Evolutionary conservation across 2,113 vertebrate genomes (phyloP).

Genomic region (Antidorcas marsupialis): DNA sequence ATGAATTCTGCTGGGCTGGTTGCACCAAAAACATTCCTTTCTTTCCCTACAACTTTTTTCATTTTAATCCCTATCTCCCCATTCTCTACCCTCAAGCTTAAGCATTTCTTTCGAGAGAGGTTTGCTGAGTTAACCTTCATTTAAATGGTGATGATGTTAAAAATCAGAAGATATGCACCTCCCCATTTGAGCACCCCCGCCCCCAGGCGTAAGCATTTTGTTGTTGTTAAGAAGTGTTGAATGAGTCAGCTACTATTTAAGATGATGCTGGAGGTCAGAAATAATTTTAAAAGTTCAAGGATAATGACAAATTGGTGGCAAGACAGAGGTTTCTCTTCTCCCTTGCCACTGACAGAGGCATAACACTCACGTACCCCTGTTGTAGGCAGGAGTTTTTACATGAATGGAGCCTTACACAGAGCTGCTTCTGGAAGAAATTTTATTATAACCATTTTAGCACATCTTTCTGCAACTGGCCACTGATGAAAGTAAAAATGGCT

Average conservation of each 20-base stretch:
- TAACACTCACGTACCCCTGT: accelerated
- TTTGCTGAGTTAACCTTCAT: neutral
- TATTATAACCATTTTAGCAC: neutral
- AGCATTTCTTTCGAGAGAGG: neutral
- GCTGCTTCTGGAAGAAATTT: neutral
- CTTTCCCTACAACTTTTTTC: neutral
- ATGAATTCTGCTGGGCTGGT: neutral
- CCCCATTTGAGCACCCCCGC: neutral
- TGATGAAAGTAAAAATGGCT: neutral
- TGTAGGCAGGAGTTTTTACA: neutral
- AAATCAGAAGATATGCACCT: neutral
- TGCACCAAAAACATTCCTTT: neutral
- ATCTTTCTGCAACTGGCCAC: neutral
- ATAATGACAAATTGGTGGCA: neutral
- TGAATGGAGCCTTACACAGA: neutral
- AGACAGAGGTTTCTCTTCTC: neutral
- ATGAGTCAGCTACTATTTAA: neutral
- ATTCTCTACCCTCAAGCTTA: neutral
- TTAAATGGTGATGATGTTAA: neutral
- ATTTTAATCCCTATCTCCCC: neutral
- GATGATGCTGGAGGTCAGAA: neutral
- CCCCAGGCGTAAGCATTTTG: neutral
- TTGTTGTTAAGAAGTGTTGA: neutral
- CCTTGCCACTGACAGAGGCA: neutral
- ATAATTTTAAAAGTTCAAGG: neutral